phyloP scores from a whole-genome alignment of 2,113 vertebrate genomes.

The Rhodinocichla rosea region DNA sequence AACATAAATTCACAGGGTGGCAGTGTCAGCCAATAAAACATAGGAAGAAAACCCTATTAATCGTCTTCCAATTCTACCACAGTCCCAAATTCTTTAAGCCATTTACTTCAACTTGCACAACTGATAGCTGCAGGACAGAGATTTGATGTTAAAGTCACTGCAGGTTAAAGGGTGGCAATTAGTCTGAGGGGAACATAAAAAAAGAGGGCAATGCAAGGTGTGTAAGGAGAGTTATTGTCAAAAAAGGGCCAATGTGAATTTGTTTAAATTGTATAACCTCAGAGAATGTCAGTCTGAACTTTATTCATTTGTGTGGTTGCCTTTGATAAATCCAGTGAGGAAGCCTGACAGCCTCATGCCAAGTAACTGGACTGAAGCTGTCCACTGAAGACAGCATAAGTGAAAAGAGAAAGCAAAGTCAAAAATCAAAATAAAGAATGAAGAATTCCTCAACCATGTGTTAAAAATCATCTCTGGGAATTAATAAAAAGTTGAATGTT shows the following conservation, averaged over 20 bases:
- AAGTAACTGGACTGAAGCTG: background rate
- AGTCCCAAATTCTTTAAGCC: background rate
- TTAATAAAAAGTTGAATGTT: background rate
- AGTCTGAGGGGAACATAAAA: background rate
- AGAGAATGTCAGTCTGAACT: background rate
- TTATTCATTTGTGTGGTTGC: background rate
- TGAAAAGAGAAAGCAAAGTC: background rate
- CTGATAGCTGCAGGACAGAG: background rate
- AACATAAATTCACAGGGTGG: background rate
- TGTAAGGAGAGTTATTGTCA: background rate
- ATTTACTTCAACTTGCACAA: background rate
- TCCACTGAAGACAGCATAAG: background rate
- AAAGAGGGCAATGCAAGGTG: background rate
- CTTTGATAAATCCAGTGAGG: background rate
- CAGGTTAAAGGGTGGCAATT: conserved; percentile 17
- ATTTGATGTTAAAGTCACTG: background rate
- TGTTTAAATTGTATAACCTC: background rate
- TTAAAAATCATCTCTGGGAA: background rate
- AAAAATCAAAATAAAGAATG: background rate
- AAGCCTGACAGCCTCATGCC: background rate
- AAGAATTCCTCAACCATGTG: background rate
- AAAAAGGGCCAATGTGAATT: background rate
- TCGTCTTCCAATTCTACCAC: background rate
- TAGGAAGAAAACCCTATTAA: background rate
- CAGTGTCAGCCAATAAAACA: background rate